Evolutionary conservation across 1,140 invertebrate genomes (phyloP), one percentile per base, ranked within the genome.

Genomic region (Drosophila melanica): DNA sequence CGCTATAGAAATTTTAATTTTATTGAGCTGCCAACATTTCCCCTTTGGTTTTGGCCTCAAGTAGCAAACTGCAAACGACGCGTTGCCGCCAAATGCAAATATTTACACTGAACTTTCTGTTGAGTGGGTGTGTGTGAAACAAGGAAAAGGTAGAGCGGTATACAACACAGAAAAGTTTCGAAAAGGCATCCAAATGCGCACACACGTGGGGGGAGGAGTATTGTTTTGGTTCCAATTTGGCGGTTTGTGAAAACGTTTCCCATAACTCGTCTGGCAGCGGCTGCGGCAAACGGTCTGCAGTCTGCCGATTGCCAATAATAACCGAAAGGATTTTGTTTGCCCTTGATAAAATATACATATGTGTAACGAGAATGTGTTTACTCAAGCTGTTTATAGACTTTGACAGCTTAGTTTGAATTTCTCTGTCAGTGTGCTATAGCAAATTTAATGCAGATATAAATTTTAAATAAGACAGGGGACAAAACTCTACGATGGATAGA

Each of bases 101-200:
- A 87, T 86, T 86, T 86, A 75, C 79, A 27, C 54, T 39, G 39
- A 67, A 54, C 64, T 60, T 60, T 60, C 54, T 11, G 23, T 57
- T 50, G 23, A 70, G 65, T 55, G 68, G 79, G 62, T 82, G 65
- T 35, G 62, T 82, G 65, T 35, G 65, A 77, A 48, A 37, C 7
- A 65, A 51, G 45, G 35, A 51, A 73, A 77, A 65, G 48, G 64
- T 51, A 64, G 37, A 47, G 11, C 59, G 23, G 65, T 35, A 30
- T 42, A 45, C 41, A 53, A 47, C 9, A 55, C 45, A 81, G 59
- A 75, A 54, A 71, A 59, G 35, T 58, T 62, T 45, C 41, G 9
- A 50, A 69, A 75, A 59, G 57, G 55, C 66, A 67, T 41, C 23
- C 69, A 84, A 66, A 85, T 78, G 70, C 77, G 63, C 48, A 60